These are phyloP conservation scores for Macroglossus sobrinus DNA, from an alignment of 2,113 vertebrate species.

Conservation along the genomic window DNA sequence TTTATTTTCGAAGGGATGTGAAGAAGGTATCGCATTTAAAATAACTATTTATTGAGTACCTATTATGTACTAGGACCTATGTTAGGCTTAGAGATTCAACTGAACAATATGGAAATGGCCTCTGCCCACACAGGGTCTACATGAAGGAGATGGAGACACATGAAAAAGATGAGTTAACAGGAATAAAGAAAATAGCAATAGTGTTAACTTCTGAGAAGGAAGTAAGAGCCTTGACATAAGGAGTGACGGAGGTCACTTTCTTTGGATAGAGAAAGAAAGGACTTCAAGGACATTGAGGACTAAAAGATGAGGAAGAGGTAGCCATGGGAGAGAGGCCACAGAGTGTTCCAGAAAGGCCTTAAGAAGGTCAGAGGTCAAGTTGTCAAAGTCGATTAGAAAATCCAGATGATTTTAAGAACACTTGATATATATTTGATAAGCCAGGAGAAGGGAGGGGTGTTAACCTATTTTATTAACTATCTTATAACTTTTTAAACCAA, in stretches of 20 bases:
- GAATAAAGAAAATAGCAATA: background rate
- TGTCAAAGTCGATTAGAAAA: background rate
- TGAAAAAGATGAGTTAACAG: background rate
- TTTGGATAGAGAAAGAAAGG: background rate
- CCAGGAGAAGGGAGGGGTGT: background rate
- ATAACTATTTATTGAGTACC: background rate
- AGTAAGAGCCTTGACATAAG: background rate
- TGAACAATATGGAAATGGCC: background rate
- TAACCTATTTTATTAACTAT: background rate
- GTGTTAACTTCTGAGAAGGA: background rate
- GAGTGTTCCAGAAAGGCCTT: background rate
- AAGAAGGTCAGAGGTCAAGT: background rate
- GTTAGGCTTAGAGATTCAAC: background rate
- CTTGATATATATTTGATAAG: background rate
- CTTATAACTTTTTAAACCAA: background rate
- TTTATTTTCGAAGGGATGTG: conserved; percentile 21
- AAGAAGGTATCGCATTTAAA: background rate
- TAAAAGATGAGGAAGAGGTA: background rate
- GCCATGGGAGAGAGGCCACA: background rate
- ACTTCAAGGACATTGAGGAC: background rate
- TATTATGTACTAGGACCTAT: background rate
- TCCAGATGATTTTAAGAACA: background rate
- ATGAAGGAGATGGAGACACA: background rate
- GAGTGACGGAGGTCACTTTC: background rate
- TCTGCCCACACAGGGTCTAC: background rate